Conservation (phyloP, 2,113 vertebrate genomes). For the Lophotis ruficrista region DNA sequence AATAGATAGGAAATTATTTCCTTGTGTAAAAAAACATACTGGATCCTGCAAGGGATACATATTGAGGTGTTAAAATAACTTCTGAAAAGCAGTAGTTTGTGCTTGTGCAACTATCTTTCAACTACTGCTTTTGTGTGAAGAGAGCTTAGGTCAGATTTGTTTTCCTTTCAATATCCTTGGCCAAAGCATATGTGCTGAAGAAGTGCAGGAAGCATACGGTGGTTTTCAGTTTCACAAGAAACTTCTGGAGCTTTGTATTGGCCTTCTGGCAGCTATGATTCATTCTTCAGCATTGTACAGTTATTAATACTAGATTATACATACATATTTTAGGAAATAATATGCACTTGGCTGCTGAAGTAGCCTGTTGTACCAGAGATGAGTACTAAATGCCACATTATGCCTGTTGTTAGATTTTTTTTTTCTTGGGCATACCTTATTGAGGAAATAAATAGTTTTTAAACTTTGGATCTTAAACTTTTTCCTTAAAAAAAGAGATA, state of each 20-base stretch:
- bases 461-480: background rate
- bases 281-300: background rate
- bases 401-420: background rate
- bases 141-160: background rate
- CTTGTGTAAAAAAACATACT: background rate
- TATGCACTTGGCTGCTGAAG: background rate
- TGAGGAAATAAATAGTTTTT: constrained; percentile 3
- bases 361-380: background rate
- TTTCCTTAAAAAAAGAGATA: constrained; percentile 13
- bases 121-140: background rate
- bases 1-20: background rate
- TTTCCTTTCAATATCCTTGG: background rate
- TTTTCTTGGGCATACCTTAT: background rate
- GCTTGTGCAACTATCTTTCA: background rate
- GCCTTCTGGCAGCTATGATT: background rate
- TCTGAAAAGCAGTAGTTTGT: background rate
- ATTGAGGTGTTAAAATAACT: background rate
- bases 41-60: background rate
- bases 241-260: background rate
- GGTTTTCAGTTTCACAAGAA: background rate
- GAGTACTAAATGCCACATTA: background rate
- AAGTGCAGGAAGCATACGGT: background rate
- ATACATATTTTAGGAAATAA: background rate
- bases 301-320: background rate
- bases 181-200: background rate